Conservation (phyloP, 2,797 vertebrate species). For the Hephaestus fuliginosus region DNA sequence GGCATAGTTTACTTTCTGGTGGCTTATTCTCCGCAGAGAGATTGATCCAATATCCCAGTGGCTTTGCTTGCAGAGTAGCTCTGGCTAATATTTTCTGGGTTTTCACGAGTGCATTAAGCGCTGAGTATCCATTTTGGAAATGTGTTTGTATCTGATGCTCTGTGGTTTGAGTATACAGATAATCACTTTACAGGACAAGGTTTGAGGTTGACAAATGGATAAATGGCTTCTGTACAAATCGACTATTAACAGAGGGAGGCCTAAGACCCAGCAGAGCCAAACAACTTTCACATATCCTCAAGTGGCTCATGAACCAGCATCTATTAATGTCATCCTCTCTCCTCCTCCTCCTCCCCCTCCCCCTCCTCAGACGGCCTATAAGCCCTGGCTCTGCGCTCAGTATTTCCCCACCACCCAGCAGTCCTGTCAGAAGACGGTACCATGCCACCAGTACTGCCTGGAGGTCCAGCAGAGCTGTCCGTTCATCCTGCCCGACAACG, state of each 20-base stretch:
- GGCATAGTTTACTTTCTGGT: slow-evolving; percentile 1
- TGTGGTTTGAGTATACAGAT: slow-evolving; percentile 14
- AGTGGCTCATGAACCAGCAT: slow-evolving; percentile 33
- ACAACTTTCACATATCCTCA: slow-evolving; percentile 28
- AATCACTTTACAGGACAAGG: slow-evolving; percentile 9
- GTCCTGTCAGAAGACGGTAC: slow-evolving; percentile 95
- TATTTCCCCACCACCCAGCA: slow-evolving; percentile 97
- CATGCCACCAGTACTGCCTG: slow-evolving; percentile 98
- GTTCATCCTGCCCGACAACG: slow-evolving; percentile 98
- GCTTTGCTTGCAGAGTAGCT: slow-evolving; percentile 2
- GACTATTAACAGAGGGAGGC: slow-evolving; percentile 16
- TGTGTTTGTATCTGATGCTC: slow-evolving; percentile 9
- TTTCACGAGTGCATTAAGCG: slow-evolving; percentile 34
- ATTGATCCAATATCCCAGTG: slow-evolving; percentile 15
- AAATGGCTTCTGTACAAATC: background rate
- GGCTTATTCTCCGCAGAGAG: slow-evolving; percentile 2
- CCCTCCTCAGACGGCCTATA: slow-evolving; percentile 93
- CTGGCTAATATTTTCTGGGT: slow-evolving; percentile 17
- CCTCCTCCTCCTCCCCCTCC: slow-evolving; percentile 35
- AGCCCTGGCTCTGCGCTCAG: slow-evolving; percentile 99
- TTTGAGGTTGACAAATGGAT: background rate
- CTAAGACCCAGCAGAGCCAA: slow-evolving; percentile 33
- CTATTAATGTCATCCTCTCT: slow-evolving; percentile 37
- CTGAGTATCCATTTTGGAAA: slow-evolving; percentile 32
- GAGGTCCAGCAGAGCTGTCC: slow-evolving; percentile 99